phyloP scores from a whole-genome alignment of 2,797 vertebrate genomes.

The Chaetophractus vellerosus region DNA sequence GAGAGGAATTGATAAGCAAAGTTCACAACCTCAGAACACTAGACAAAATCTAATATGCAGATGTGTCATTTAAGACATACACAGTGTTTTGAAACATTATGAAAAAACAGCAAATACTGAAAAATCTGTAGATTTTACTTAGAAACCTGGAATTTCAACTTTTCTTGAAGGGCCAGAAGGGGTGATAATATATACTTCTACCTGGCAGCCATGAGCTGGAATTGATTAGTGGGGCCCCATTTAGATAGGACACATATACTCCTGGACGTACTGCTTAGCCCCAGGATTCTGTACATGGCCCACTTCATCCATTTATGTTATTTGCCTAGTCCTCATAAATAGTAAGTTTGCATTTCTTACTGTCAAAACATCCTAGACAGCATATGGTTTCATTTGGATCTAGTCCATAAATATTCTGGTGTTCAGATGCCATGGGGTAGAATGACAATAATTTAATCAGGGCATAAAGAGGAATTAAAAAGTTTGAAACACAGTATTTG shows the following conservation, averaged over 20 bases:
- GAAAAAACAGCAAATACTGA: not conserved
- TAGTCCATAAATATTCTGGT: slow-evolving; percentile 14
- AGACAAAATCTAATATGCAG: not conserved
- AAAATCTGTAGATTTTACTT: not conserved
- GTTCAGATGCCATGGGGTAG: not conserved
- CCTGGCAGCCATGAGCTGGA: not conserved
- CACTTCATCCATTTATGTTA: not conserved
- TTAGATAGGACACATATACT: not conserved
- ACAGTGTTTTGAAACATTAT: not conserved
- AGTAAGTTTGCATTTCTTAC: not conserved
- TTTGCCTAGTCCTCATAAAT: not conserved
- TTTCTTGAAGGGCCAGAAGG: not conserved
- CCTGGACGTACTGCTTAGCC: not conserved
- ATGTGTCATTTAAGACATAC: not conserved
- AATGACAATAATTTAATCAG: not conserved
- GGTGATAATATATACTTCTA: not conserved
- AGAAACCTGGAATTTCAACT: not conserved
- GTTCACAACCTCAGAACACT: not conserved
- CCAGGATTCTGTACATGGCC: fast-evolving
- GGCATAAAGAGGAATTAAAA: not conserved
- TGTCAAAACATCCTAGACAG: not conserved
- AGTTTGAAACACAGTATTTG: slow-evolving; percentile 4
- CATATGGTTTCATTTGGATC: not conserved
- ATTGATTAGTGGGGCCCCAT: not conserved
- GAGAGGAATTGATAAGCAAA: not conserved